Base-by-base conservation (phyloP, 2,797 vertebrate species). In the Etheostoma nigrum region DNA sequence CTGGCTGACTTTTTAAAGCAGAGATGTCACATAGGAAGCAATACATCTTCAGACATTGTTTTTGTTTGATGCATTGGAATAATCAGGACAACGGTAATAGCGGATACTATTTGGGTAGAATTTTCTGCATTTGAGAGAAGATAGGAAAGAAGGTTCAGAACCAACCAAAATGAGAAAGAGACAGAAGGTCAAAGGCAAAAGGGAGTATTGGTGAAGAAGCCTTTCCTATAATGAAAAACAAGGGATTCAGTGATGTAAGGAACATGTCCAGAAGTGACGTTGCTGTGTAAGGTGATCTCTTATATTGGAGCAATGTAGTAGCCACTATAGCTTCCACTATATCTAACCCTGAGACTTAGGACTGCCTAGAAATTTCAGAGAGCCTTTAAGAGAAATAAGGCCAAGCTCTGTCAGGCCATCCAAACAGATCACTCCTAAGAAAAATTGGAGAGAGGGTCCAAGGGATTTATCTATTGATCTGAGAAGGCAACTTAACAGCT, bases 391-490 rank as follows among this genome's bases (percentile, higher is more conserved):
- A 72, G 5, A 27, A 51, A 18, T 47, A 16, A 54, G 53, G 54
- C 6, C 18, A 45, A 36, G 42, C 49, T 68, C 30, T 45, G 16
- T 58, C 21, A 59, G 23, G 9, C 15, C 21, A 57, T 67, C 33
- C 6, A 45, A 12, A 45, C 19, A 40, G 40, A 67, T 57, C 36
- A 45, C 53, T 44, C 21, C 5, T 40, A 25, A 52, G n/a, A 44
- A 45, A 36, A 36, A 25, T 4, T n/a, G 44, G n/a, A 72, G 16
- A 72, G 48, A 69, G 11, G 16, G 4, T 45, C 55, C 23, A 7
- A 40, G 45, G 58, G 30, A 70, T 74, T 69, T 58, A 59, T 67
- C 49, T 42, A 40, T 75, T 21, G 16, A 60, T 67, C 54, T 2
- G 42, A 62, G 45, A 40, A 55, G 44, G 13, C 25, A 65, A 66